These are phyloP conservation scores for Eupithecia exiguata DNA, from an alignment of 2,888 invertebrate genomes.

Conservation along the genomic window DNA sequence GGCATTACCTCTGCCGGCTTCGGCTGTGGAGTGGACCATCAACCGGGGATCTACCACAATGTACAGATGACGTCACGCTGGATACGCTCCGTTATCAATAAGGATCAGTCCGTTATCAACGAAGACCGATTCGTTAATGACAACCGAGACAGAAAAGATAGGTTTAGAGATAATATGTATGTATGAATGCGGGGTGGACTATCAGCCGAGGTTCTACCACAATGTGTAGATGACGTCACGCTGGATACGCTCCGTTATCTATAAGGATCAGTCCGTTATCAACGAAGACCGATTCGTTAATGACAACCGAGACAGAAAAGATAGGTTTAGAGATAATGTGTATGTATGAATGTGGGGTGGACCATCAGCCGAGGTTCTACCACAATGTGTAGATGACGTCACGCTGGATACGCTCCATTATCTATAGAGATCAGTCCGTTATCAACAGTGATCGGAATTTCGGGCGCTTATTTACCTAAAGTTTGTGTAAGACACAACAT, in stretches of 20 bases:
- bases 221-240: constrained; percentile 88
- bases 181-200: constrained; percentile 90
- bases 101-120: background rate
- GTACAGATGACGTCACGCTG: constrained; percentile 67
- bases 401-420: constrained; percentile 84
- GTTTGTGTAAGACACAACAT: too few species aligned
- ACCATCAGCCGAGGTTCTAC: constrained; percentile 89
- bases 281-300: background rate
- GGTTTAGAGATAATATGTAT: background rate
- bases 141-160: background rate
- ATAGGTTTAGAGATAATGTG: too few species aligned
- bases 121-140: background rate
- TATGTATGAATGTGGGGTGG: constrained; percentile 86
- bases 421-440: background rate
- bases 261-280: background rate
- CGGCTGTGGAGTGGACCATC: constrained; percentile 93
- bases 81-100: constrained; percentile 75
- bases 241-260: constrained; percentile 83
- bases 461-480: too few species aligned
- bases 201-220: constrained; percentile 94
- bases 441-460: too few species aligned
- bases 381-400: constrained; percentile 32
- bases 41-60: constrained; percentile 85
- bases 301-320: too few species aligned
- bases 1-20: constrained; percentile 94